phyloP scores from a whole-genome alignment of 2,797 vertebrate genomes.

The Adelosebastes latens region DNA sequence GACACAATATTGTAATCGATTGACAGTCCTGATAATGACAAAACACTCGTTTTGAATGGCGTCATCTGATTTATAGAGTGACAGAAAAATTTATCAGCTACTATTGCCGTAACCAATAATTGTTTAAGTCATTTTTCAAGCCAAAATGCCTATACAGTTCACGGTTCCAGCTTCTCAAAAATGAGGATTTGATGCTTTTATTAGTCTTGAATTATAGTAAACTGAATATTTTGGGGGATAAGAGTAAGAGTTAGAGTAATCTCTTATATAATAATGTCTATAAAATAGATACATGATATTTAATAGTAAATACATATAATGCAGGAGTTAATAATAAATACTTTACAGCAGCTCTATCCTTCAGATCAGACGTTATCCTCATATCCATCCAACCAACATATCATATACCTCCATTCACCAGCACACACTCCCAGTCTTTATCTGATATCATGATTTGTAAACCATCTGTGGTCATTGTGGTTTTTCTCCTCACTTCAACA shows the following conservation, averaged over 20 bases:
- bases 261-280: not conserved
- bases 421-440: constrained; percentile 28
- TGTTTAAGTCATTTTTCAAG: not conserved
- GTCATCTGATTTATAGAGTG: not conserved
- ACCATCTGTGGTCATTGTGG: constrained; percentile 62
- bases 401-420: constrained; percentile 6
- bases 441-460: constrained; percentile 62
- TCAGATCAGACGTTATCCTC: constrained; percentile 1
- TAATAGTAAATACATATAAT: not conserved
- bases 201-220: not conserved
- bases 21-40: not conserved
- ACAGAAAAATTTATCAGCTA: not conserved
- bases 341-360: not conserved
- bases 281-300: not conserved
- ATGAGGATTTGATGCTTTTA: not conserved
- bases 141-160: not conserved
- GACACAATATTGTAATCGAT: too few relatives aligned
- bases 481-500: constrained; percentile 57
- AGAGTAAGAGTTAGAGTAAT: not conserved
- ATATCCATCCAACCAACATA: not conserved
- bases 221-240: not conserved
- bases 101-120: not conserved
- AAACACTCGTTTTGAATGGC: not conserved
- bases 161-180: not conserved
- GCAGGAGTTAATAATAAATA: not conserved